phyloP scores from a whole-genome alignment of 2,797 vertebrate species.

The Lepidocolaptes lacrymiger region DNA sequence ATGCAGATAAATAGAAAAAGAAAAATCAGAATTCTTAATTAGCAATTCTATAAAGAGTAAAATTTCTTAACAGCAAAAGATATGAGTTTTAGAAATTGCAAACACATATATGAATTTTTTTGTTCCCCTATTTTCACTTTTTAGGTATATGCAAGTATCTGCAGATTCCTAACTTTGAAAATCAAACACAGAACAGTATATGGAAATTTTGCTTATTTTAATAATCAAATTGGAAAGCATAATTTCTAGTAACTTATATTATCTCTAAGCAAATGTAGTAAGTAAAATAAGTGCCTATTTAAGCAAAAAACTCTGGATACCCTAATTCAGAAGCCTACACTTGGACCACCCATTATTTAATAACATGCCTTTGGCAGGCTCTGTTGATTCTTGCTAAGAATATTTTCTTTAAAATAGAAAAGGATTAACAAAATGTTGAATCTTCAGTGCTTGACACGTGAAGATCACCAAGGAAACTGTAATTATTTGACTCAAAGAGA shows the following conservation, averaged over 20 bases:
- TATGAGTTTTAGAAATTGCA: not conserved
- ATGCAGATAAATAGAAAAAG: not conserved
- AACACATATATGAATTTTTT: not conserved
- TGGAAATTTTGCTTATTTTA: not conserved
- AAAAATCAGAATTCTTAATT: not conserved
- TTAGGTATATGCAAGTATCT: not conserved
- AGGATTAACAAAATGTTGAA: constrained; percentile 38
- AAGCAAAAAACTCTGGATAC: not conserved
- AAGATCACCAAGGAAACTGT: constrained; percentile 66
- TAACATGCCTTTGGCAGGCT: not conserved
- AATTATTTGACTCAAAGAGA: constrained; percentile 11
- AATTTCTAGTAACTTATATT: not conserved
- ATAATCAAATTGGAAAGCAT: not conserved
- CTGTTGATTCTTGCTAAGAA: constrained; percentile 5
- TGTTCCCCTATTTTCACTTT: not conserved
- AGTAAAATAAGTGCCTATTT: not conserved
- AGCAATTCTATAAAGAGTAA: not conserved
- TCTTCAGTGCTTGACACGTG: not conserved
- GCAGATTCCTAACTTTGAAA: not conserved
- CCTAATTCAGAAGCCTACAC: not conserved
- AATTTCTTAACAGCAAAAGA: not conserved
- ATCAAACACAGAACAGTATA: not conserved
- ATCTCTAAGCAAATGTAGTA: not conserved
- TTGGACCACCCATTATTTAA: not conserved
- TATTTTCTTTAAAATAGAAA: constrained; percentile 26